Base-by-base conservation (phyloP, 92 coral and sea anemone genomes). In the Heteractis magnifica region DNA sequence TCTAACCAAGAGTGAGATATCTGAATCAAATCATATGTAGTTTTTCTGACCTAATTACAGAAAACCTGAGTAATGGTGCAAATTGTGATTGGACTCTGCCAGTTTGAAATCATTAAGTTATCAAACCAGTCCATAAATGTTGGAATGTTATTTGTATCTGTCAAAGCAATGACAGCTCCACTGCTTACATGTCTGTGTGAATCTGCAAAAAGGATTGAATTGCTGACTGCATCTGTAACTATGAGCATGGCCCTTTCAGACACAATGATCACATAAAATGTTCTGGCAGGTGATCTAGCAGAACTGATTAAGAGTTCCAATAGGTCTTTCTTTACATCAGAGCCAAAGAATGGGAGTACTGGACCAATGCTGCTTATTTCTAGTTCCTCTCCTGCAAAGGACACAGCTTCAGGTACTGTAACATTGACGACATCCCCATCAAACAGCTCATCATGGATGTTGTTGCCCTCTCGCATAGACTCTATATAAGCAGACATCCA, bases 161-260 rank as follows among this genome's bases (percentile, higher is more conserved):
- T 41, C 26, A 75, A 64, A 53, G 88, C 78, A 78, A 85, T 52
- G 6, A 85, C 16, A n/a, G 84, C 88, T 18, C 88, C 88, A 1
- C 59, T 79, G 0, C 16, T 49, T 15, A 62, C 56, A 56, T 85
- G 88, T 4, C 11, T 15, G 26, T 85, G 88, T 16, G 88, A 85
- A 56, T 85, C 88, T 18, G 73, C 64, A 11, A 85, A 85, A n/a
- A n/a, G n/a, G 13, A 85, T 71, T 0, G 71, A 13, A 19, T 26
- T 65, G 13, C 88, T 79, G 18, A 7, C 50, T 14, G 11, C 15
- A 65, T 65, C 77, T 51, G 74, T 64, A 72, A 56, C 14, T 10
- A 85, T 13, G 53, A 85, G 6, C 83, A 78, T 71, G 50, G 79
- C 75, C 84, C 19, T 85, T 6, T 34, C 84, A 41, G 71, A 44